Evolutionary conservation across 1,140 invertebrate species (phyloP).

Genomic region (Drosophila melanica): DNA sequence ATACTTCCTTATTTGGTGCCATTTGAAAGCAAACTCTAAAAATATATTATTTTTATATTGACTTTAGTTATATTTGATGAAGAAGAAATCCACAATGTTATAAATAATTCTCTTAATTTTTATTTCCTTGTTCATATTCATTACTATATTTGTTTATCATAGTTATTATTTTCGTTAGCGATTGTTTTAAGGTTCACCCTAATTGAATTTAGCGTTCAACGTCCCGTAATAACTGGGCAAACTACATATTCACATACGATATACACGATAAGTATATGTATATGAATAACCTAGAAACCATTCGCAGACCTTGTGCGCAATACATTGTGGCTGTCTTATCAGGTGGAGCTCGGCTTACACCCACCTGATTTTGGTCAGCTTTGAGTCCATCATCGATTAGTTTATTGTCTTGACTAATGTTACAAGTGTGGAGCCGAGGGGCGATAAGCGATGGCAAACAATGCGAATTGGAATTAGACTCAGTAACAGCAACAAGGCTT

Average conservation of each 20-base stretch:
- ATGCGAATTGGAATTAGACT: constrained; percentile 11
- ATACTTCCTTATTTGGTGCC: no score
- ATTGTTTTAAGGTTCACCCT: constrained; percentile 15
- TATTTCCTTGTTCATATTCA: no score
- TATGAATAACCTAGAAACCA: constrained; percentile 31
- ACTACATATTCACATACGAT: background rate
- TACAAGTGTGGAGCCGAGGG: constrained; percentile 37
- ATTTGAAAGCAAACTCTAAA: no score
- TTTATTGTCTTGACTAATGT: constrained; percentile 51
- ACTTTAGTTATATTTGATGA: no score
- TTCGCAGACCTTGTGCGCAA: constrained; percentile 36
- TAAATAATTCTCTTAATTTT: no score
- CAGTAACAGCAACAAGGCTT: constrained; percentile 17
- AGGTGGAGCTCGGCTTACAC: constrained; percentile 29
- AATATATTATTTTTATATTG: no score
- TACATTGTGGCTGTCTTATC: constrained; percentile 33
- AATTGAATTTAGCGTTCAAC: background rate
- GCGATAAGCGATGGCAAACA: constrained; percentile 42
- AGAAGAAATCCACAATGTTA: no score
- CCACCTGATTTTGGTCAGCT: constrained; percentile 40
- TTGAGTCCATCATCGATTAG: constrained; percentile 16
- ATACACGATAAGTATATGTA: background rate
- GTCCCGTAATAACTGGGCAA: background rate
- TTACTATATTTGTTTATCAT: no score
- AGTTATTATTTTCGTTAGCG: background rate